Base-by-base conservation (phyloP, 1,140 invertebrate genomes). In the Meloidogyne chitwoodi region DNA sequence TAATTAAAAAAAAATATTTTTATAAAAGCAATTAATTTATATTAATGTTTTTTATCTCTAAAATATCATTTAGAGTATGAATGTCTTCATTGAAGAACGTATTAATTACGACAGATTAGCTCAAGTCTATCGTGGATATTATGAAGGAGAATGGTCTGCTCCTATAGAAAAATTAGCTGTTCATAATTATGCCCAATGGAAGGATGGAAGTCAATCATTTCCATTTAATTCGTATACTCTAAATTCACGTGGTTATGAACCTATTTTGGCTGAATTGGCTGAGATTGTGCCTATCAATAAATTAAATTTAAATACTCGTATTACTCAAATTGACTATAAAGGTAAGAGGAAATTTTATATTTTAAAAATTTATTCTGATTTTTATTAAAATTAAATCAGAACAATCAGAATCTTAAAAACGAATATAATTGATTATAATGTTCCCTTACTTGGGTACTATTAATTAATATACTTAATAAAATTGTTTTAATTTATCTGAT, bases 71-170 rank as follows among this genome's bases (percentile, higher is more conserved):
- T 27, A 75, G 74, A 24, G 29, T 19, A 31, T 34, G 2, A 29
- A 56, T 8, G 22, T 1, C 6, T 73, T 34, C 0, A 16, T 64
- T 8, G 73, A 65, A 16, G 75, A 76, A 11, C 8, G 19, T 2
- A 38, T 75, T 4, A 24, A 38, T 11, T 76, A 41, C 12, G 11
- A 76, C 10, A 29, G 68, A 19, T 34, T 76, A 1, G 27, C 72
- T n/a, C 76, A 29, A 63, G 24, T 76, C 22, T 76, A 76, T 26
- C 68, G 31, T 31, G 16, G n/a, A 12, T 76, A 76, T 26, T 76
- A 76, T 19, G 75, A 76, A 67, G 62, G 75, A 0, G 75, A 76
- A 76, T 76, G 75, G 75, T 72, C 75, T 26, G 75, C 75, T 1
- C 75, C 75, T 12, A 62, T 67, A n/a, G 65, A 26, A n/a, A 67